phyloP scores from a whole-genome alignment of 2,888 invertebrate genomes.

The Corythucha ciliata region DNA sequence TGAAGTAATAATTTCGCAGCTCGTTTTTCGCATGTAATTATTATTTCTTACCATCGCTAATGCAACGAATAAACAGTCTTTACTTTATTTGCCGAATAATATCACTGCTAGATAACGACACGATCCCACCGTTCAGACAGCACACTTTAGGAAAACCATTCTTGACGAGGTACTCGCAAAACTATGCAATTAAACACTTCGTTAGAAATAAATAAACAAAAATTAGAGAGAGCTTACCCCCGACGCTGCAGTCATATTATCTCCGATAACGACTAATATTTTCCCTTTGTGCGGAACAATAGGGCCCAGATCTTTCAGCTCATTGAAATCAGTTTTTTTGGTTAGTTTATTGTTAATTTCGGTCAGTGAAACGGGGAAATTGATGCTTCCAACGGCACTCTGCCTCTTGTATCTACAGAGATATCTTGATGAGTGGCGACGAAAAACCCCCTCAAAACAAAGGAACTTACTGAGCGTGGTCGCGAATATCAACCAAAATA shows the following conservation, averaged over 20 bases:
- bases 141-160: constrained; percentile 71
- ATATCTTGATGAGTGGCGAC: not conserved
- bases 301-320: constrained; percentile 50
- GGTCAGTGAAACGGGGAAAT: constrained; percentile 65
- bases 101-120: constrained; percentile 47
- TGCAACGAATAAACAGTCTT: too few species aligned
- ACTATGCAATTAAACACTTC: constrained; percentile 19
- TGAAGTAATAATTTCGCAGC: too few species aligned
- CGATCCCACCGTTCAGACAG: constrained; percentile 77
- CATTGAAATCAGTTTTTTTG: constrained; percentile 57
- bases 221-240: constrained; percentile 39
- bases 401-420: constrained; percentile 61
- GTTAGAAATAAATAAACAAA: constrained; percentile 3
- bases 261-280: constrained; percentile 69
- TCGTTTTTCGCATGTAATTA: too few species aligned
- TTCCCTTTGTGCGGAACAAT: constrained; percentile 53
- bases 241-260: constrained; percentile 61
- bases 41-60: too few species aligned
- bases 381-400: constrained; percentile 70
- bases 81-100: too few species aligned
- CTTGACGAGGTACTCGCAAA: constrained; percentile 74
- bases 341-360: constrained; percentile 62
- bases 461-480: constrained; percentile 51
- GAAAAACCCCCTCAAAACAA: constrained; percentile 9
- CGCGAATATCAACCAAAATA: constrained; percentile 60